Evolutionary conservation across 2,888 invertebrate genomes (phyloP).

Genomic region (Phengaris arion): DNA sequence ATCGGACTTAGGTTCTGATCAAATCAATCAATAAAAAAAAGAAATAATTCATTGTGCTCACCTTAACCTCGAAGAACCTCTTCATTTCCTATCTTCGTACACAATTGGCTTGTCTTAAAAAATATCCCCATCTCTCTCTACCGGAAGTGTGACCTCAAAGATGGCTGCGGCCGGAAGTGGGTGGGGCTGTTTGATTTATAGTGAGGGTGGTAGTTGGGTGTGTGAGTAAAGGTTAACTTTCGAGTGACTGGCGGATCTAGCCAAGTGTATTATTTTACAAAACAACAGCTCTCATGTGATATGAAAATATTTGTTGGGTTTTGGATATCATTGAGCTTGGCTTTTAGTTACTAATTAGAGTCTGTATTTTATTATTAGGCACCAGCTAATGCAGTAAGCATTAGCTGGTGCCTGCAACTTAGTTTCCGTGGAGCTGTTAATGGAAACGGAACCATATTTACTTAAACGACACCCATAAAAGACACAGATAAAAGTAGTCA

Average conservation of each 20-base stretch:
- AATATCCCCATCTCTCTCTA: constrained; percentile 48
- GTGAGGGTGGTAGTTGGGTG: constrained; percentile 47
- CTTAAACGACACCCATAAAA: too few species aligned
- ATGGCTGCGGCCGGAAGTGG: constrained; percentile 75
- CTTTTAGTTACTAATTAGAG: neutral
- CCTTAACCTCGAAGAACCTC: neutral
- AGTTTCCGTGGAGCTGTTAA: neutral
- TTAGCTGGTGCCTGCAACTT: neutral
- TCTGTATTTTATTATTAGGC: neutral
- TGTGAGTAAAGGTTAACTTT: constrained; percentile 42
- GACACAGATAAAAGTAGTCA: too few species aligned
- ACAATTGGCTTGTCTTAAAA: constrained; percentile 5
- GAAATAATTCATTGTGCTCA: too few species aligned
- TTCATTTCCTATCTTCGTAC: neutral
- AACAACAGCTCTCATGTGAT: neutral
- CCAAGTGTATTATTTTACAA: constrained; percentile 2
- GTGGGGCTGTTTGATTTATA: constrained; percentile 74
- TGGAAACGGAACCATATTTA: too few species aligned
- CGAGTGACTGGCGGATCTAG: constrained; percentile 11
- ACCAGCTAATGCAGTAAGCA: too few species aligned
- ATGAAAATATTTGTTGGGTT: neutral
- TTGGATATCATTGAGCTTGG: neutral
- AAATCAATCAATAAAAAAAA: too few species aligned
- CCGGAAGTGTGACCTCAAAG: constrained; percentile 76
- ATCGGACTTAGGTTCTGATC: too few species aligned